These are phyloP conservation scores for Acanthurus leucopareius DNA, from an alignment of 2,797 vertebrate species.

Conservation along the genomic window DNA sequence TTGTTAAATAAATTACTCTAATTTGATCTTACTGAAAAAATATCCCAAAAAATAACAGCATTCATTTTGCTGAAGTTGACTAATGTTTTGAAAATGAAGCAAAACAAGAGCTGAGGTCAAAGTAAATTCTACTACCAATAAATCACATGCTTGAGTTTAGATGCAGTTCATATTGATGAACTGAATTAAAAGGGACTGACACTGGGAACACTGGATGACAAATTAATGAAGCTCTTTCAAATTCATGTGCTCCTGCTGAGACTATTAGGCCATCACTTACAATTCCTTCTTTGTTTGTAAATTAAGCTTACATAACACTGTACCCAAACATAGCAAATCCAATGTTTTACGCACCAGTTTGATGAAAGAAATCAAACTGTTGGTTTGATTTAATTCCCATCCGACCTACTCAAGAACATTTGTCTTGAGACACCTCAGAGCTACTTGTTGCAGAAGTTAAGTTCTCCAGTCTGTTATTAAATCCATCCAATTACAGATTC, in stretches of 20 bases:
- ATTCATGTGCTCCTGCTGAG: not conserved
- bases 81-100: not conserved
- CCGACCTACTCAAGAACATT: not conserved
- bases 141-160: not conserved
- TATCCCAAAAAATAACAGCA: no score
- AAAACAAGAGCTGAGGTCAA: constrained; percentile 1
- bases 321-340: not conserved
- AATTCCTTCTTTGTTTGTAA: not conserved
- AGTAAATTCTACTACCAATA: no score
- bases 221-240: not conserved
- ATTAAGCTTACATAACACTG: not conserved
- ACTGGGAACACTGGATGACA: not conserved
- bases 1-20: not conserved
- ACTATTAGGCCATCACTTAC: not conserved
- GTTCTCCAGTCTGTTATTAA: not conserved
- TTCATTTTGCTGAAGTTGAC: not conserved
- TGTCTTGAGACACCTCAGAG: not conserved
- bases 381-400: not conserved
- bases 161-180: not conserved
- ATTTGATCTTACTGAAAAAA: no score
- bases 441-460: not conserved
- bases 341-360: not conserved
- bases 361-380: not conserved
- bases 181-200: not conserved
- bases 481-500: constrained; percentile 8